phyloP scores from a whole-genome alignment of 2,888 invertebrate species.

The Tryphoninae sp. region DNA sequence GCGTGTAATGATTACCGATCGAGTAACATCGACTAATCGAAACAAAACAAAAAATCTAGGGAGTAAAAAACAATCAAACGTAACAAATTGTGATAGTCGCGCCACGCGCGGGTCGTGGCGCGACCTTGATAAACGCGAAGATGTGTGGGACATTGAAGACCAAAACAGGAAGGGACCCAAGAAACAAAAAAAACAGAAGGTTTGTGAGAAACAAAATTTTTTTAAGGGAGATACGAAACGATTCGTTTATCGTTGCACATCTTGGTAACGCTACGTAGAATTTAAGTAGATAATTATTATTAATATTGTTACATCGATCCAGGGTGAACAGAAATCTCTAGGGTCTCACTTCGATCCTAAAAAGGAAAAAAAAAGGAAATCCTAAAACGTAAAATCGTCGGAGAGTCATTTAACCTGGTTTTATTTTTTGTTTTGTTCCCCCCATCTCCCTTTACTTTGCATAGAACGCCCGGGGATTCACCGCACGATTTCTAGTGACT shows the following conservation, averaged over 20 bases:
- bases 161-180: background rate
- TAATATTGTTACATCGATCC: constrained; percentile 27
- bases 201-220: background rate
- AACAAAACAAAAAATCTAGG: constrained; percentile 38
- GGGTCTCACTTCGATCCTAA: constrained; percentile 35
- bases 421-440: constrained; percentile 5
- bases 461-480: constrained; percentile 18
- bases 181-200: constrained; percentile 40
- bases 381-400: constrained; percentile 20
- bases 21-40: constrained; percentile 23
- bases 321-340: constrained; percentile 6
- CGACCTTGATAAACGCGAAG: constrained; percentile 68
- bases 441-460: background rate
- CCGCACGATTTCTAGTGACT: constrained; percentile 48
- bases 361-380: constrained; percentile 21
- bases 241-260: constrained; percentile 35
- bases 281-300: constrained; percentile 57
- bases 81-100: constrained; percentile 78
- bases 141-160: constrained; percentile 7
- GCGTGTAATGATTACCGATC: background rate
- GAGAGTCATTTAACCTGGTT: constrained; percentile 15
- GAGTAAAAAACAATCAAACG: constrained; percentile 56
- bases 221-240: constrained; percentile 25
- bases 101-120: constrained; percentile 69
- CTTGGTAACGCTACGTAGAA: constrained; percentile 36